Evolutionary conservation across 1,140 invertebrate genomes (phyloP).

Genomic region (Eumeta japonica): DNA sequence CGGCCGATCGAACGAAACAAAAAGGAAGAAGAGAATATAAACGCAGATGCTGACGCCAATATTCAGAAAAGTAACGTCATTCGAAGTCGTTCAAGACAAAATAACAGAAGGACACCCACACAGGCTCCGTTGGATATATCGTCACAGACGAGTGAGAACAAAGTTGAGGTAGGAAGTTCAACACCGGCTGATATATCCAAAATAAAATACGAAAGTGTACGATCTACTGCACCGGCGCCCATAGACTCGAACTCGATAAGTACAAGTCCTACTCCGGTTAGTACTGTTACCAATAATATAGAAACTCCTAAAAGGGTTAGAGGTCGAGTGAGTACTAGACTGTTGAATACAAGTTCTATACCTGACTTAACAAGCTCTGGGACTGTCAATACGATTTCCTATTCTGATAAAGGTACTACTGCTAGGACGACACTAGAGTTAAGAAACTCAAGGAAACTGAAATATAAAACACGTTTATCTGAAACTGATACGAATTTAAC

Average conservation of each 20-base stretch:
- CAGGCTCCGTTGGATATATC: slow-evolving; percentile 13
- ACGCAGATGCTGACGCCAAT: slow-evolving; percentile 12
- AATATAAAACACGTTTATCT: slow-evolving; percentile 33
- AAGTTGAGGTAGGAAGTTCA: slow-evolving; percentile 22
- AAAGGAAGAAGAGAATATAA: slow-evolving; percentile 20
- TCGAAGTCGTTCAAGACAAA: slow-evolving; percentile 23
- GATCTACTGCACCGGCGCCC: slow-evolving; percentile 9
- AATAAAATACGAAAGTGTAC: slow-evolving; percentile 22
- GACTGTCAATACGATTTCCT: slow-evolving; percentile 38
- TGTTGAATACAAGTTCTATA: background rate
- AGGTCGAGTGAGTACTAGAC: slow-evolving; percentile 29
- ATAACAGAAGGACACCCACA: slow-evolving; percentile 14
- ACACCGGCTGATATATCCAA: slow-evolving; percentile 25
- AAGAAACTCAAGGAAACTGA: slow-evolving; percentile 37
- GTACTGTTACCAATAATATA: slow-evolving; percentile 12
- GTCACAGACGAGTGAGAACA: slow-evolving; percentile 20
- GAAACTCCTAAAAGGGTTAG: slow-evolving; percentile 22
- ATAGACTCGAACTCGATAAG: slow-evolving; percentile 33
- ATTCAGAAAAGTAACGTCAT: slow-evolving; percentile 19
- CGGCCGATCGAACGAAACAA: slow-evolving; percentile 9
- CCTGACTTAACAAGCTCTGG: slow-evolving; percentile 21
- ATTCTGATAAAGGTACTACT: slow-evolving; percentile 31
- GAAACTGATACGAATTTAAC: slow-evolving; percentile 48
- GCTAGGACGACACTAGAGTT: slow-evolving; percentile 27
- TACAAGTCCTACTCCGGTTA: slow-evolving; percentile 13